Conservation (phyloP, 2,888 invertebrate genomes). For the Chloroclystis v-ata region DNA sequence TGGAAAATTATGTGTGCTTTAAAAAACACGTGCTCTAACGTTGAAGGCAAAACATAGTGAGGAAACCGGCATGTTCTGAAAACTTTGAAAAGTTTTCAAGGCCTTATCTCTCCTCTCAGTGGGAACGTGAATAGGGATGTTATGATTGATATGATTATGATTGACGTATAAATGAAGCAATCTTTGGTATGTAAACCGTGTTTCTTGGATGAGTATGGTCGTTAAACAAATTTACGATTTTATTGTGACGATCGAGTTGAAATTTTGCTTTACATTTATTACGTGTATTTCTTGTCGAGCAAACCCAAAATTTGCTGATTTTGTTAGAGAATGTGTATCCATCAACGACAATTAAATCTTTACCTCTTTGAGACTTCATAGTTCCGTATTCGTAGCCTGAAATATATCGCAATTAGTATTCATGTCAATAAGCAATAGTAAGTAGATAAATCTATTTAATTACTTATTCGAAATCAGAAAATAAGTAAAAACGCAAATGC, state of each 20-base stretch:
- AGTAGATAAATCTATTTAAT: not conserved
- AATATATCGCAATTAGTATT: no score
- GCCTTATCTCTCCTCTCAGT: no score
- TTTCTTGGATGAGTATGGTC: slow-evolving; percentile 5
- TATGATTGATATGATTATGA: no score
- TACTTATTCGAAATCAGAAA: not conserved
- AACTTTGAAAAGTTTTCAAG: no score
- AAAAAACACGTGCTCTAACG: no score
- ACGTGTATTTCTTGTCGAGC: slow-evolving; percentile 8
- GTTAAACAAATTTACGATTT: slow-evolving; percentile 1
- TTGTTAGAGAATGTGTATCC: slow-evolving; percentile 12
- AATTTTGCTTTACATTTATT: slow-evolving; percentile 5
- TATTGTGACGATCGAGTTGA: not conserved
- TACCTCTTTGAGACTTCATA: slow-evolving; percentile 13
- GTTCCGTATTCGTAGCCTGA: slow-evolving; percentile 3
- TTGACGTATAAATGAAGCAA: not conserved
- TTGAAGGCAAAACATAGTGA: no score
- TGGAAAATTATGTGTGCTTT: no score
- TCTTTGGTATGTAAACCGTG: not conserved
- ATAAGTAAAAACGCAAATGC: no score
- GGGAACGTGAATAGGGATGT: not conserved
- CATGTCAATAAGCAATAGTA: no score
- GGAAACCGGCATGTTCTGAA: no score
- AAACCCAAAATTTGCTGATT: slow-evolving; percentile 7
- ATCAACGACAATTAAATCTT: slow-evolving; percentile 10